Evolutionary conservation across 2,888 invertebrate species (phyloP), one percentile per base, ranked within the genome.

Genomic region (Unio pictorum): DNA sequence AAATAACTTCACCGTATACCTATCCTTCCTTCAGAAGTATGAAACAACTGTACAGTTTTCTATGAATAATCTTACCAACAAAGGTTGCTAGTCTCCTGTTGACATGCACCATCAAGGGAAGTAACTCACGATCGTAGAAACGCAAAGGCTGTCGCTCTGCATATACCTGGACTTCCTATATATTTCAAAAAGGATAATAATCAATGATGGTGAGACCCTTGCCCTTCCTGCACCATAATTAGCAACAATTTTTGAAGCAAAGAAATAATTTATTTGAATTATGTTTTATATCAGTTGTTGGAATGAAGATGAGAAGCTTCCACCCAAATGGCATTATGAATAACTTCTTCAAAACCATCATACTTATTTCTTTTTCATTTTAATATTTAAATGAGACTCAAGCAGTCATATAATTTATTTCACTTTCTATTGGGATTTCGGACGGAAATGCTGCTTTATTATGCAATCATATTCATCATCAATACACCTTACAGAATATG

Each of bases 71-170:
- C 81, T 66, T 79, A 87, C 88, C 84, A n/a, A 89, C 80, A 84
- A 88, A 88, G 65, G 82, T 78, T 20, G 89, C 84, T 59, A 89
- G 74, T 62, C 85, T 77, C 68, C 89, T 78, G 5, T 84, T 86
- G 8, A 88, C 84, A 77, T 86, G 77, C 3, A 84, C 87, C 62
- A 88, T 68, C 28, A 82, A 79, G 4, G 89, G 88, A 34, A 89
- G 77, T 17, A 88, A 73, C 72, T 87, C 86, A 68, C 89, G 69
- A 75, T 89, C 89, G 76, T 81, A 85, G 68, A 88, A 88, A 30
- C 89, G 74, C 61, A 89, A 65, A 26, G 89, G 89, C 64, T 89
- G 89, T 58, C 73, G 73, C 64, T 89, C 89, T 64, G 83, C 76
- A 76, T 88, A 86, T 7, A 74, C 66, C 72, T 89, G 88, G 81